Conservation (phyloP, 2,113 vertebrate genomes). For the Lagopus leucura region DNA sequence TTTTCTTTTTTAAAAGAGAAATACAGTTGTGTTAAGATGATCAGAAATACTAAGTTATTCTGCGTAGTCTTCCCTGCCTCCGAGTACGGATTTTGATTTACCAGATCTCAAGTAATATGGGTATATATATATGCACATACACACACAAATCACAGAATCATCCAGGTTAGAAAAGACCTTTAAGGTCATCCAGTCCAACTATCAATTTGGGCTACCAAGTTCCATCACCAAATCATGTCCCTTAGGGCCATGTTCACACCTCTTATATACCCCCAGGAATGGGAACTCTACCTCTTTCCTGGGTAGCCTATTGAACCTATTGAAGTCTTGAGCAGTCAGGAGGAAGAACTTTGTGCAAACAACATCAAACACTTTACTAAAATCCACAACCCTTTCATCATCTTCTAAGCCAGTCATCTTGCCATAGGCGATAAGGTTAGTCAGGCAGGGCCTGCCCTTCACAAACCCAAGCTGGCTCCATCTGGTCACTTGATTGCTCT, state of each 20-base stretch:
- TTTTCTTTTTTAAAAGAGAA: neutral
- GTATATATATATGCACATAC: neutral
- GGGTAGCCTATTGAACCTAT: neutral
- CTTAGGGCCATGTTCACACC: neutral
- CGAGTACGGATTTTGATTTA: neutral
- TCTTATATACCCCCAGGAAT: neutral
- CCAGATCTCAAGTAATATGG: neutral
- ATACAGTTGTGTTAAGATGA: neutral
- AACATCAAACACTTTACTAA: neutral
- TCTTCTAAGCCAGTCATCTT: neutral
- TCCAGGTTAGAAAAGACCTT: neutral
- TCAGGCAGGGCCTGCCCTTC: no score
- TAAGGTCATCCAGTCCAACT: neutral
- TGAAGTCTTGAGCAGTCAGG: neutral
- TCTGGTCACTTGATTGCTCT: neutral
- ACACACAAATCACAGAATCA: neutral
- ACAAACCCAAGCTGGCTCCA: neutral
- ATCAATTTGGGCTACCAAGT: neutral
- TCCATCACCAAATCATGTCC: neutral
- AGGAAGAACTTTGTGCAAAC: neutral
- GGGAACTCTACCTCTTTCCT: neutral
- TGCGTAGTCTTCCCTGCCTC: neutral
- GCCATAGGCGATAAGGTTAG: neutral
- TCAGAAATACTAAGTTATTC: neutral
- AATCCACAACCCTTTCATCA: neutral